Evolutionary conservation across 2,797 vertebrate species (phyloP).

Genomic region (Danio aesculapii): DNA sequence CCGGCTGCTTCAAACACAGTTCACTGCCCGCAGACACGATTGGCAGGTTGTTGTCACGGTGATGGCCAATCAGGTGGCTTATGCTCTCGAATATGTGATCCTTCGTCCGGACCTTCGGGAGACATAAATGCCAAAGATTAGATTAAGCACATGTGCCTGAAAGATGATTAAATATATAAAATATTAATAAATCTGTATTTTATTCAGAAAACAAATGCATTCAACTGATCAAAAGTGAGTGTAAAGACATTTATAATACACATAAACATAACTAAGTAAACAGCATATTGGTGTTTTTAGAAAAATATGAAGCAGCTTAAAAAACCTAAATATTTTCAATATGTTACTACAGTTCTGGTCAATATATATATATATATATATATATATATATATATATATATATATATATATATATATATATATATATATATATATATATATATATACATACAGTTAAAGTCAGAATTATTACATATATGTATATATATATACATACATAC

Average conservation of each 20-base stretch:
- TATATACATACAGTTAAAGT: too few species aligned
- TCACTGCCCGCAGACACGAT: constrained; percentile 96
- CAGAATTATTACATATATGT: too few species aligned
- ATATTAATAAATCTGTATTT: too few species aligned
- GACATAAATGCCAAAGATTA: not conserved
- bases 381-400: not conserved
- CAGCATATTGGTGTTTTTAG: not conserved
- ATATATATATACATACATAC: not conserved
- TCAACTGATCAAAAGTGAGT: not conserved
- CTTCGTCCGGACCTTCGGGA: constrained; percentile 92
- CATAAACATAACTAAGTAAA: not conserved
- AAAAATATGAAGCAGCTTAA: not conserved
- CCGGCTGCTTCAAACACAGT: constrained; percentile 95
- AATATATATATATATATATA: not conserved
- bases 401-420: not conserved
- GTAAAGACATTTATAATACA: not conserved
- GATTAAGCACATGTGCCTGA: not conserved
- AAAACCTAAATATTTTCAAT: not conserved
- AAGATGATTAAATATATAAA: not conserved
- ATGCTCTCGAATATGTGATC: constrained; percentile 98
- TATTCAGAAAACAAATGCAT: not conserved
- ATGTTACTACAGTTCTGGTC: not conserved
- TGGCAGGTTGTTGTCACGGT: constrained; percentile 94
- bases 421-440: too few species aligned
- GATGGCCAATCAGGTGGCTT: constrained; percentile 95